These are phyloP conservation scores for Pseudachorutes palmiensis DNA, from an alignment of 1,140 invertebrate genomes.

Conservation along the genomic window DNA sequence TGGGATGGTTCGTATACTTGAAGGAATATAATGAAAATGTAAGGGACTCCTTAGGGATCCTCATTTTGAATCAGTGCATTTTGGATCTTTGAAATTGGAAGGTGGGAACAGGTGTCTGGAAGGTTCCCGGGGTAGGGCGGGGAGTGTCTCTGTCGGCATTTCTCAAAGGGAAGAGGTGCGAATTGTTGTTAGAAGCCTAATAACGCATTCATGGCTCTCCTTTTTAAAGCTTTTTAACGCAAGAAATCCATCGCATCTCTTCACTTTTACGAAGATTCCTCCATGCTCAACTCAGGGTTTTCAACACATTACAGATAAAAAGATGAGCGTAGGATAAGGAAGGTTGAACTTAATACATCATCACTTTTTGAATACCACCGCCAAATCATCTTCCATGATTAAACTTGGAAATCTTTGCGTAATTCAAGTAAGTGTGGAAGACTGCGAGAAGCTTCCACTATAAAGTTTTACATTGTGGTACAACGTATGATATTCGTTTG, in stretches of 20 bases:
- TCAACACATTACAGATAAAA: not conserved
- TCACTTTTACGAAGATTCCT: conserved; percentile 16
- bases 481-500: no score
- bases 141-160: conserved; percentile 38
- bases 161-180: conserved; percentile 39
- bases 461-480: no score
- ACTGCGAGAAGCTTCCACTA: no score
- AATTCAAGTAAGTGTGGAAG: no score
- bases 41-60: not conserved
- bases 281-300: not conserved
- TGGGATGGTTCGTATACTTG: no score
- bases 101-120: conserved; percentile 36
- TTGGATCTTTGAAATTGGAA: not conserved
- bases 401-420: no score
- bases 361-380: no score
- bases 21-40: not conserved
- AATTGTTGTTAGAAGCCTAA: conserved; percentile 40
- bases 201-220: conserved; percentile 39
- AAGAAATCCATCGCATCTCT: conserved; percentile 30
- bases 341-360: not conserved
- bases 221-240: conserved; percentile 32
- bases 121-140: conserved; percentile 5
- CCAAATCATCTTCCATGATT: no score
- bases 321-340: not conserved
- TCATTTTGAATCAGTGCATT: not conserved